These are phyloP conservation scores for Callorhinus ursinus DNA, from an alignment of 2,113 vertebrate species.

Conservation along the genomic window DNA sequence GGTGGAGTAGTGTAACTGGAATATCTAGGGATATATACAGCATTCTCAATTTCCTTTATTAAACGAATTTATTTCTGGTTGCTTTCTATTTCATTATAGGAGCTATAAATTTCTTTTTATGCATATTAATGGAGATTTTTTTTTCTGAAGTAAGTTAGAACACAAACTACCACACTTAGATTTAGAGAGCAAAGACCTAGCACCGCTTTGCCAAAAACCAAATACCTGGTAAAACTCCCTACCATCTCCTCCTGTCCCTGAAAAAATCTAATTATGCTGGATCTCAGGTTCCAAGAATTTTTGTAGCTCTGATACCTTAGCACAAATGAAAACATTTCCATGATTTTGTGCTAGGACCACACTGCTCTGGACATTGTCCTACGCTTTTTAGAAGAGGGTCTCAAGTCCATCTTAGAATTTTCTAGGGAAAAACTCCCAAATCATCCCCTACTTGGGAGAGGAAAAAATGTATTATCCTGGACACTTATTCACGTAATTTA, in stretches of 20 bases:
- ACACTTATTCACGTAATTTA: not conserved
- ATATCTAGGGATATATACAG: slow-evolving; percentile 57
- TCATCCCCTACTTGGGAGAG: not conserved
- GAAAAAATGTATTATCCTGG: not conserved
- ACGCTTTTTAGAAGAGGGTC: not conserved
- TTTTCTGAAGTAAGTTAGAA: slow-evolving; percentile 31
- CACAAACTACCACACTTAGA: slow-evolving; percentile 9
- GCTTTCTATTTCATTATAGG: slow-evolving; percentile 65
- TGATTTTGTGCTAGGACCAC: not conserved
- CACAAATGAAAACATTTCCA: not conserved
- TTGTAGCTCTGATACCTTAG: not conserved
- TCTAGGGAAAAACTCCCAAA: not conserved
- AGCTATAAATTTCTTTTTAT: slow-evolving; percentile 67
- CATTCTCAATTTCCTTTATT: slow-evolving; percentile 66
- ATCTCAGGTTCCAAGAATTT: not conserved
- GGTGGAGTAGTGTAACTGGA: slow-evolving; percentile 57
- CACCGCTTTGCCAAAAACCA: not conserved
- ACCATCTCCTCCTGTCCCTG: not conserved
- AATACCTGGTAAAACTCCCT: not conserved
- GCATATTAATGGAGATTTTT: slow-evolving; percentile 47
- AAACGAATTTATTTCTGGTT: slow-evolving; percentile 69
- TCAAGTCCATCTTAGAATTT: not conserved
- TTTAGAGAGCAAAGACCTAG: slow-evolving; percentile 34
- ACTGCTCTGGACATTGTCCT: not conserved
- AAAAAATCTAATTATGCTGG: not conserved